Evolutionary conservation across 2,797 vertebrate genomes (phyloP), one percentile per base, ranked within the genome.

Genomic region (Linurgus olivaceus): DNA sequence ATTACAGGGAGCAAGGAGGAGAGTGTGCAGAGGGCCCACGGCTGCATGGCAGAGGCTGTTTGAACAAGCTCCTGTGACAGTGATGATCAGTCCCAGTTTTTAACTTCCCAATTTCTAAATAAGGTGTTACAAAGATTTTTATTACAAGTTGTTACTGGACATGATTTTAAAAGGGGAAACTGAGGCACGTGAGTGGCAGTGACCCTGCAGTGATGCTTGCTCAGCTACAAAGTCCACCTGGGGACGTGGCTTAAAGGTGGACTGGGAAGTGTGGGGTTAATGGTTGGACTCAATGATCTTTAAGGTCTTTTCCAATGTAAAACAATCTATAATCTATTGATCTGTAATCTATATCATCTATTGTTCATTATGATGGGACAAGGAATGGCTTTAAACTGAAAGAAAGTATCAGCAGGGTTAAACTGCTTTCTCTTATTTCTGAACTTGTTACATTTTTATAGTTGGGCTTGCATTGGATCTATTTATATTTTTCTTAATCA

Each of bases 121-220:
- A 15, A 63, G 44, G 33, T 0, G 0, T 9, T 50, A 19, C n/a
- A 9, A 54, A 58, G 29, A 8, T 4, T 31, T 58, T 28, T n/a
- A 25, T 52, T 63, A 5, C 29, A 35, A 31, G 29, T 47, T 72
- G 31, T 31, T 52, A 2, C 18, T 10, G 0, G 11, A 3, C 3
- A 2, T 0, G 3, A 28, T 38, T 48, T 52, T 20, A 9, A 42
- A 67, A 13, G 44, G 40, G 48, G 44, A 66, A 33, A 25, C 40
- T 2, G 42, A 85, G 89, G 71, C 29, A 12, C 0, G 0, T 3
- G 11, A 9, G 66, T 8, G 51, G 33, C 17, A 12, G 33, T 17
- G 66, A 26, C 13, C 54, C 19, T 40, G 3, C 35, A 19, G 28
- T 5, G 76, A 17, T 15, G 59, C 16, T 35, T 2, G 8, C 13